Conservation (phyloP, 2,113 vertebrate genomes). For the Solea solea region DNA sequence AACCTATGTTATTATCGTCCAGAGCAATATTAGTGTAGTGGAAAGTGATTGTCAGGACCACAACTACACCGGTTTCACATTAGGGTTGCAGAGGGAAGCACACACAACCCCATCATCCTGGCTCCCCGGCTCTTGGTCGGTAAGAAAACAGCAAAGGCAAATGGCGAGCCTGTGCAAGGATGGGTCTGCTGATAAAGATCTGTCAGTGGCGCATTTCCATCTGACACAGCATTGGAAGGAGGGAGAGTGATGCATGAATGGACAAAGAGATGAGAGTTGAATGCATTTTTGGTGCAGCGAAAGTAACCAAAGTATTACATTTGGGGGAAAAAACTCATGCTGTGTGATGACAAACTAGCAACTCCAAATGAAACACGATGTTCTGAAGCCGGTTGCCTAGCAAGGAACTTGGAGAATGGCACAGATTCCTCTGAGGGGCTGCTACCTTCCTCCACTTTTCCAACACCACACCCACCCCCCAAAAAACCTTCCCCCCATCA, state of each 20-base stretch:
- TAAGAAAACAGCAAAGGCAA: conserved; percentile 70
- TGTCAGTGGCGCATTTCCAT: conserved; percentile 65
- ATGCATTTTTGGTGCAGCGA: conserved; percentile 2
- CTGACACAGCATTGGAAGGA: conserved; percentile 41
- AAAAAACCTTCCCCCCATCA: conserved; percentile 52
- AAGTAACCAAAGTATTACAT: conserved; percentile 11
- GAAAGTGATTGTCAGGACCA: conserved; percentile 47
- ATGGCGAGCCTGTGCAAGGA: conserved; percentile 58
- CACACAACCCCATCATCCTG: conserved; percentile 63
- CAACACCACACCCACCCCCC: conserved; percentile 27
- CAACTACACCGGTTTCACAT: conserved; percentile 65
- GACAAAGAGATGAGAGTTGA: conserved; percentile 17
- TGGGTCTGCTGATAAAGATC: conserved; percentile 72
- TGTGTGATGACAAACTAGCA: conserved; percentile 27
- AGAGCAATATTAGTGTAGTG: conserved; percentile 45
- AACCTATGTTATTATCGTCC: conserved; percentile 65
- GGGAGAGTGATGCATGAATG: conserved; percentile 7
- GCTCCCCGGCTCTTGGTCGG: conserved; percentile 52
- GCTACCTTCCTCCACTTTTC: conserved; percentile 55
- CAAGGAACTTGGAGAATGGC: conserved; percentile 66
- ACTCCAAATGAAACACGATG: conserved; percentile 33
- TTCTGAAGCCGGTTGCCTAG: conserved; percentile 36
- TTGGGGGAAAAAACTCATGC: conserved; percentile 13
- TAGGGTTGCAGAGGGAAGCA: conserved; percentile 53
- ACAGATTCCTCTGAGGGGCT: conserved; percentile 56